These are phyloP conservation scores for Choristoneura rosaceana DNA, from an alignment of 2,888 invertebrate genomes.

Conservation along the genomic window DNA sequence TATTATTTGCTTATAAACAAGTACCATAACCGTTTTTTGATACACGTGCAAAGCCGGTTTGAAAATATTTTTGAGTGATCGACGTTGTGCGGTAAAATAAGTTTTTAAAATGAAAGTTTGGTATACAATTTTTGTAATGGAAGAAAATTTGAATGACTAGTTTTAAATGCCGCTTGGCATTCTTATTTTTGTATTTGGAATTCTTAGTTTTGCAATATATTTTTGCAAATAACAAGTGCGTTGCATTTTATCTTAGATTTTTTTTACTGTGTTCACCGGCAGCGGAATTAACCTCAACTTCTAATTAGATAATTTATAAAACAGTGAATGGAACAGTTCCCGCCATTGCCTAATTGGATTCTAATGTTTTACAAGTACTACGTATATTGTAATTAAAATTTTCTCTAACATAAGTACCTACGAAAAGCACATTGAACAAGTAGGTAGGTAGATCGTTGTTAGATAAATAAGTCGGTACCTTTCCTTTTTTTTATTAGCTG, in stretches of 20 bases:
- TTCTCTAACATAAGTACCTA: no score
- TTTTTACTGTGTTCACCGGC: neutral
- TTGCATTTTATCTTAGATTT: neutral
- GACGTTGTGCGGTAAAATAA: neutral
- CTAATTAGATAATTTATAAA: neutral
- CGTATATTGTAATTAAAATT: no score
- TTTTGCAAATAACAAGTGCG: neutral
- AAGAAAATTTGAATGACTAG: no score
- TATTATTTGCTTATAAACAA: neutral
- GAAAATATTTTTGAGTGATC: slow-evolving; percentile 19
- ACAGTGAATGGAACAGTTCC: neutral
- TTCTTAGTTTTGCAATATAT: neutral
- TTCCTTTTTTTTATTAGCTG: no score
- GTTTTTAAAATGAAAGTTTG: neutral
- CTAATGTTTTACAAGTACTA: no score
- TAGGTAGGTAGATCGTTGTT: neutral
- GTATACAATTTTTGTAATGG: no score
- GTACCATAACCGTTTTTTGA: slow-evolving; percentile 1
- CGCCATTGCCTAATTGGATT: neutral
- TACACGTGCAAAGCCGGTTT: slow-evolving; percentile 23
- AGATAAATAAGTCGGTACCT: no score
- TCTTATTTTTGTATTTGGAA: no score
- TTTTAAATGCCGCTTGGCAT: no score
- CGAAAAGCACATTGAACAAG: neutral
- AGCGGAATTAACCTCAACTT: neutral